phyloP scores from a whole-genome alignment of 1,140 invertebrate genomes.

The Bombus fervidus region DNA sequence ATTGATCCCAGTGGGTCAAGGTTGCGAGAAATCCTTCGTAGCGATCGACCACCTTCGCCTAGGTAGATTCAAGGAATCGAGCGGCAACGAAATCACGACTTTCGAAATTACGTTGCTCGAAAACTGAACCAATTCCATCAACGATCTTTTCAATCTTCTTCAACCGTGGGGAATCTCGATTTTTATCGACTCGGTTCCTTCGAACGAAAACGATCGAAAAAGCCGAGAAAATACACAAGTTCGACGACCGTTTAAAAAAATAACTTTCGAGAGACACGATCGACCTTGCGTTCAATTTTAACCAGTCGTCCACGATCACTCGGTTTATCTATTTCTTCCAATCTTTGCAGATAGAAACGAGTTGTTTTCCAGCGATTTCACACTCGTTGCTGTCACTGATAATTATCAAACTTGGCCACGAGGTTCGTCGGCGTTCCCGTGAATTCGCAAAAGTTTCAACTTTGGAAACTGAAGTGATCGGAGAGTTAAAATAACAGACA shows the following conservation, averaged over 20 bases:
- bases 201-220: not conserved
- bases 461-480: not conserved
- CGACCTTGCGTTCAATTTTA: not conserved
- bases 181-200: not conserved
- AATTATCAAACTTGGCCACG: not conserved
- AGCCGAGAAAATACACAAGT: not conserved
- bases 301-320: not conserved
- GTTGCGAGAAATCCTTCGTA: conserved; percentile 31
- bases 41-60: conserved; percentile 46
- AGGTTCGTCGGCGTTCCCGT: not conserved
- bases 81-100: not conserved
- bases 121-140: not conserved
- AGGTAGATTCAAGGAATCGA: conserved; percentile 21
- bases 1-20: conserved; percentile 52
- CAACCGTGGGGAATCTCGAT: not conserved
- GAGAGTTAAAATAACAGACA: not conserved
- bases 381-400: not conserved
- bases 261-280: not conserved
- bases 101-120: conserved; percentile 11
- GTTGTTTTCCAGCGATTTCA: not conserved
- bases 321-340: not conserved
- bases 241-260: not conserved
- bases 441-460: not conserved
- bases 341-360: not conserved
- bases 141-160: not conserved